Percentiles rank a stretch among this genome's conserved stretches.
phyloP scores from a whole-genome alignment of 2,113 vertebrate species.

The Chamaea fasciata region DNA sequence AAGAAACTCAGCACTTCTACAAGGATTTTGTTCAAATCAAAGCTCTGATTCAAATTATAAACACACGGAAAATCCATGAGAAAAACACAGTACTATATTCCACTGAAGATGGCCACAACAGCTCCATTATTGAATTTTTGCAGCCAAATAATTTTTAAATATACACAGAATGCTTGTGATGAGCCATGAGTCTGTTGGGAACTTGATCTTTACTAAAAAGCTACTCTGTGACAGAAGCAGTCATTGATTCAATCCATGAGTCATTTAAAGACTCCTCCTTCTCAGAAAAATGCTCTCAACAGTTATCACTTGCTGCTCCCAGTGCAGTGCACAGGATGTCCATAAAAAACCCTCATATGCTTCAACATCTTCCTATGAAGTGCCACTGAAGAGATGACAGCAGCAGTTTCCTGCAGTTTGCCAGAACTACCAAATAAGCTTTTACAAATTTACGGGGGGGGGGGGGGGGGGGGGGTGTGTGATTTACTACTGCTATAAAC shows the following conservation, averaged over 20 bases:
- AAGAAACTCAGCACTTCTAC: not conserved
- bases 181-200: not conserved
- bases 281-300: not conserved
- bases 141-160: not conserved
- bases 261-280: not conserved
- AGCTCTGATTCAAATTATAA: not conserved
- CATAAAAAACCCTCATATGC: not conserved
- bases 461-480: no score
- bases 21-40: not conserved
- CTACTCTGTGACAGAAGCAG: not conserved
- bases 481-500: not conserved
- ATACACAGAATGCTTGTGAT: not conserved
- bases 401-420: not conserved
- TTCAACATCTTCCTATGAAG: not conserved
- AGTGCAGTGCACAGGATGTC: not conserved
- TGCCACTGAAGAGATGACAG: conserved; percentile 14
- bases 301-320: not conserved
- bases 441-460: not conserved
- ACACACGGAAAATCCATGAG: not conserved
- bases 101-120: not conserved
- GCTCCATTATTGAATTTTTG: not conserved
- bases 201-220: not conserved
- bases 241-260: not conserved
- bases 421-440: not conserved
- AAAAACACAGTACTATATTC: not conserved